Evolutionary conservation across 2,888 invertebrate genomes (phyloP).

Genomic region (Cremastinae sp.): DNA sequence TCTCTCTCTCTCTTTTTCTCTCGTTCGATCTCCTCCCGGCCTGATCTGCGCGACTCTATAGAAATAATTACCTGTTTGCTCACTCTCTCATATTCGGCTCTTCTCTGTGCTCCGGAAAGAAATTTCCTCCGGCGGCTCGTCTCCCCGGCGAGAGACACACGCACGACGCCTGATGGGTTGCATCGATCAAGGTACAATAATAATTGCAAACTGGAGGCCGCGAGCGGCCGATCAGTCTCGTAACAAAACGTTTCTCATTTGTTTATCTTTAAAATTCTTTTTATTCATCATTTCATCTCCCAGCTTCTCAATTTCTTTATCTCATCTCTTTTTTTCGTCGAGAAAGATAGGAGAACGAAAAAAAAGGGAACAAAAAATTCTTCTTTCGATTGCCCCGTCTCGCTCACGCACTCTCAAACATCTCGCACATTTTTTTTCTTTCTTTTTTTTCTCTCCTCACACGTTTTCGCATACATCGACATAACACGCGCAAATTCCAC

Average conservation of each 20-base stretch:
- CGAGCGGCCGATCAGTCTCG: constrained; percentile 78
- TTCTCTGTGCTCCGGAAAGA: constrained; percentile 21
- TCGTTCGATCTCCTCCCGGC: constrained; percentile 1
- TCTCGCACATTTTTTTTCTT: constrained; percentile 23
- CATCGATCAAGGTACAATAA: constrained; percentile 71
- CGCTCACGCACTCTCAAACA: constrained; percentile 63
- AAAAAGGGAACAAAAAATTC: constrained; percentile 21
- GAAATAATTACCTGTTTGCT: constrained; percentile 53
- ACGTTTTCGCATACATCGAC: constrained; percentile 64
- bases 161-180: constrained; percentile 67
- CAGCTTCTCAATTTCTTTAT: constrained; percentile 46
- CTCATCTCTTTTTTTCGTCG: constrained; percentile 40
- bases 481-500: constrained; percentile 43
- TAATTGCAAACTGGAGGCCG: constrained; percentile 76
- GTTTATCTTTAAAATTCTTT: constrained; percentile 63
- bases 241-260: constrained; percentile 71
- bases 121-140: constrained; percentile 8
- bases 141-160: constrained; percentile 45
- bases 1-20: constrained; percentile 34
- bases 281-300: constrained; percentile 52
- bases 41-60: constrained; percentile 60
- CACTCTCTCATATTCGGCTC: constrained; percentile 2
- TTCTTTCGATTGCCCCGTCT: constrained; percentile 74
- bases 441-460: too few relatives aligned
- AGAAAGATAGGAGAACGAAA: constrained; percentile 30